Base-by-base conservation (phyloP, 2,888 invertebrate species). In the Clivina fossor region DNA sequence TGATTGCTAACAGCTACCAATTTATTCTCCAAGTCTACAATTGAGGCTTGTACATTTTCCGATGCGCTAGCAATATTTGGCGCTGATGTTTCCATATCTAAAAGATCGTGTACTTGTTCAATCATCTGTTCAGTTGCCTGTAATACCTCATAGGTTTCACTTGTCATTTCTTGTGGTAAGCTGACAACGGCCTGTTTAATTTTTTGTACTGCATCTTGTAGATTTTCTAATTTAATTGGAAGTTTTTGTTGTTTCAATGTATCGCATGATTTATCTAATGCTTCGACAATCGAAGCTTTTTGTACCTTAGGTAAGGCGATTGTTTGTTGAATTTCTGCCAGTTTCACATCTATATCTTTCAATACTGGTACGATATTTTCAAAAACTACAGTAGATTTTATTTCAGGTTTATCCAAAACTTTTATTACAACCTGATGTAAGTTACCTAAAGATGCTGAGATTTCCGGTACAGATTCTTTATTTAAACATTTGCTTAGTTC, bases 21-120 rank as follows among this genome's bases (percentile, higher is more conserved):
- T 48, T 56, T 58, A 8, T 43, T 54, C 7, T 57, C 50, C 8
- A 62, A 32, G 11, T 58, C 54, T 47, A 61, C 50, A 7, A 58
- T 35, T 9, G 61, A 56, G 32, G 59, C 53, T 18, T 66, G 26
- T 9, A 65, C 47, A 33, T 48, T 58, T n/a, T 60, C 54, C 32
- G 63, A 55, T 33, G 58, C 56, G 26, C 65, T 64, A 4, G 55
- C 50, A 2, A 65, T 8, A 35, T 26, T 53, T 26, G 22, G 26
- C 9, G 33, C 26, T 26, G 38, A 19, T 26, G 22, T 7, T 22
- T 26, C 43, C 15, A 26, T 16, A 19, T 44, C 53, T 11, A 53
- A n/a, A 11, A 44, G 3, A 4, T 1, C 9, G 7, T 37, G 43
- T 13, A 53, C 33, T 24, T 53, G 43, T 16, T 53, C 44, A 1